phyloP scores from a whole-genome alignment of 2,113 vertebrate genomes.

The Albula glossodonta region DNA sequence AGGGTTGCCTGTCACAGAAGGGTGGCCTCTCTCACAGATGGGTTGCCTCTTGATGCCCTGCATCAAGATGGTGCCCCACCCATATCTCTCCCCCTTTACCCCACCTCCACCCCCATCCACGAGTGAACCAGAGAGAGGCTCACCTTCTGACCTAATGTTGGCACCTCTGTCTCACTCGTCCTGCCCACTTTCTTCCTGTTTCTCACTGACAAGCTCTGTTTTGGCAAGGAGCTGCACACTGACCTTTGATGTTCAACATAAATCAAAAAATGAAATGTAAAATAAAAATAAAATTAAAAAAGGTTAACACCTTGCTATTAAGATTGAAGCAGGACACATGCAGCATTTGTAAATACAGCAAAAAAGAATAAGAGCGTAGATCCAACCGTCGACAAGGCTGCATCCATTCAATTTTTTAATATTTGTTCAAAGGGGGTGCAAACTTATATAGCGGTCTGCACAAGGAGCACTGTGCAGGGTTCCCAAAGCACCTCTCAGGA shows the following conservation, averaged over 20 bases:
- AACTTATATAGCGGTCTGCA: conserved; percentile 39
- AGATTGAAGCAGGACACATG: neutral
- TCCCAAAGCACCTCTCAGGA: conserved; percentile 41
- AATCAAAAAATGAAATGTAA: neutral
- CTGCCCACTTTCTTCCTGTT: conserved; percentile 51
- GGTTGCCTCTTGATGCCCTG: neutral
- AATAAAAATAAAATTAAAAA: neutral
- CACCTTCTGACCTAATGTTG: conserved; percentile 52
- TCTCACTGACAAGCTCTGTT: conserved; percentile 51
- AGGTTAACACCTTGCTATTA: neutral
- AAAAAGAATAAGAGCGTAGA: neutral
- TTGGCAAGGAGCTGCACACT: neutral
- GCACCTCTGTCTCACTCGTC: conserved; percentile 71
- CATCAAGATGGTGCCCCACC: conserved; percentile 17
- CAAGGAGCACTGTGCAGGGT: neutral
- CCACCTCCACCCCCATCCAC: neutral
- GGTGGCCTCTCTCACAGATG: neutral
- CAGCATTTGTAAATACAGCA: conserved; percentile 8
- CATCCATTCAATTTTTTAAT: conserved; percentile 38
- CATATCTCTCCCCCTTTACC: neutral
- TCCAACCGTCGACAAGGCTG: neutral
- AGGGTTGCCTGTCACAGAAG: neutral
- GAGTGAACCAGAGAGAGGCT: neutral
- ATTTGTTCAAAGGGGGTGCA: conserved; percentile 57
- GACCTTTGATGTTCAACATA: neutral